Evolutionary conservation across 2,888 invertebrate species (phyloP).

Genomic region (Drosophila austrosaltans): DNA sequence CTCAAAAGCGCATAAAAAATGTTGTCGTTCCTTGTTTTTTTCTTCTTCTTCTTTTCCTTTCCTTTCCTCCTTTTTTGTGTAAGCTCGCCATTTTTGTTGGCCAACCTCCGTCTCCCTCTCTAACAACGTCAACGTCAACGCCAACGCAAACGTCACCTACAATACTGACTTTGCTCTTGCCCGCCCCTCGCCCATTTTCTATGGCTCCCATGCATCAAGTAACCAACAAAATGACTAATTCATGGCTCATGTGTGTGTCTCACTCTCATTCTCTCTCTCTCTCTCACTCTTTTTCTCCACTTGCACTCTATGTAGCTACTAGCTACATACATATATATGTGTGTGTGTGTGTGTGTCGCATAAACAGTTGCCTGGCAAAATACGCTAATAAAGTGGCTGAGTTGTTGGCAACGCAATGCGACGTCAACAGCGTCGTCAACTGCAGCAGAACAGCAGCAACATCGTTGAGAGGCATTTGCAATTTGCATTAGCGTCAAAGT

Average conservation of each 20-base stretch:
- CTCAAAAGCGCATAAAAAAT: conserved; percentile 83
- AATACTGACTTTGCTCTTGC: background rate
- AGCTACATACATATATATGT: conserved; percentile 1
- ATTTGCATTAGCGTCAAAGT: conserved; percentile 78
- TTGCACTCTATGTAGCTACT: background rate
- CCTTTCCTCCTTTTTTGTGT: background rate
- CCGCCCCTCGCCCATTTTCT: conserved; percentile 9
- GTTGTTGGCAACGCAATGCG: conserved; percentile 47
- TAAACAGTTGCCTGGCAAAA: conserved; percentile 80
- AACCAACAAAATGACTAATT: conserved; percentile 81
- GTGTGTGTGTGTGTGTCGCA: conserved; percentile 49
- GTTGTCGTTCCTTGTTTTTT: conserved; percentile 42
- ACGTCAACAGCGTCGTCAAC: conserved; percentile 33
- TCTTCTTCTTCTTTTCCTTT: background rate
- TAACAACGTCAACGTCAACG: no score
- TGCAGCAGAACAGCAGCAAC: conserved; percentile 19
- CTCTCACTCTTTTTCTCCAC: background rate
- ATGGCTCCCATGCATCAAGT: conserved; percentile 74
- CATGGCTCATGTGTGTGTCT: conserved; percentile 55
- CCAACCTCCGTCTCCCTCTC: conserved; percentile 12
- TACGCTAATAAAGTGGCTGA: conserved; percentile 81
- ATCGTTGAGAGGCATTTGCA: conserved; percentile 53
- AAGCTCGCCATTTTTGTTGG: conserved; percentile 66
- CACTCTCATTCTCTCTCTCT: background rate
- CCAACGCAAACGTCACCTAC: background rate